Conservation (phyloP, 2,888 invertebrate species). For the Beris chalybata region DNA sequence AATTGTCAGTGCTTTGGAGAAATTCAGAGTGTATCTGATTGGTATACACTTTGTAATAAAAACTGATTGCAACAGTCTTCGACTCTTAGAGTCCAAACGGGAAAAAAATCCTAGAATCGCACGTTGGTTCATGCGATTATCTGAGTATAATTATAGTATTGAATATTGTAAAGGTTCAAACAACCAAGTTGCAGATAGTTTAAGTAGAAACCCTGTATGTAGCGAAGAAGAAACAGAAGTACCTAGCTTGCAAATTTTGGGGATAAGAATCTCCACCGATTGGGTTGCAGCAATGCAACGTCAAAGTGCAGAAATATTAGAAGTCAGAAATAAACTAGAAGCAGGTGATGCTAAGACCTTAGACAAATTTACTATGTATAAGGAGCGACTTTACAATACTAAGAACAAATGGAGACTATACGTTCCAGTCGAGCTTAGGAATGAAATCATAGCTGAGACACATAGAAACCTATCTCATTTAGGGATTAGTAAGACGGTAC, state of each 20-base stretch:
- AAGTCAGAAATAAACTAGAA: too few species aligned
- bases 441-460: not conserved
- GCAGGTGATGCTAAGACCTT: not conserved
- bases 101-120: too few species aligned
- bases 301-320: too few species aligned
- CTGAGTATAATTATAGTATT: not conserved
- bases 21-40: too few species aligned
- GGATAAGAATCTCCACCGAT: not conserved
- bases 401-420: not conserved
- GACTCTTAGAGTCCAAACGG: too few species aligned
- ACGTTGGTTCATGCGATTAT: too few species aligned
- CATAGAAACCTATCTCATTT: not conserved
- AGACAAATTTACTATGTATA: not conserved
- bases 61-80: too few species aligned
- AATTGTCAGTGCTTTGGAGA: too few species aligned
- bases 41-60: too few species aligned
- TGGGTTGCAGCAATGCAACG: too few species aligned
- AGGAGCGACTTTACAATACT: not conserved
- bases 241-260: not conserved
- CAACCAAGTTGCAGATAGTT: constrained; percentile 22
- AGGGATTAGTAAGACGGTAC: constrained; percentile 10
- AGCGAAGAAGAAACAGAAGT: not conserved
- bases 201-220: constrained; percentile 24
- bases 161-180: too few species aligned
- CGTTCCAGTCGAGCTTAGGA: not conserved